Percentiles rank a stretch among this genome's conserved stretches.
These are phyloP conservation scores for Colletes gigas DNA, from an alignment of 1,140 invertebrate species.

Conservation along the genomic window DNA sequence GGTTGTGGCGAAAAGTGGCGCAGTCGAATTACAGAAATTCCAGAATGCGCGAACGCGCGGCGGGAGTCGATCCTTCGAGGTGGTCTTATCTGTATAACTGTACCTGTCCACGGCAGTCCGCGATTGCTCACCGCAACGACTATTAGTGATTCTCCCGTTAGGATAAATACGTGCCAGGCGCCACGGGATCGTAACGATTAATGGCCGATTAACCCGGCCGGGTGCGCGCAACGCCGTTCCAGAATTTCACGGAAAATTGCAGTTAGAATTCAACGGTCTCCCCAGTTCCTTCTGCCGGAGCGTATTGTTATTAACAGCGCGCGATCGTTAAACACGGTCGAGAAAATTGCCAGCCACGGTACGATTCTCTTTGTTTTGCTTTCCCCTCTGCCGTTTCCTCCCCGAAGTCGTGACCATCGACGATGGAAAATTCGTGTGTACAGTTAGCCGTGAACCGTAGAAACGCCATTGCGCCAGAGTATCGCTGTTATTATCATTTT, in stretches of 20 bases:
- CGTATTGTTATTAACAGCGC: slow-evolving; percentile 9
- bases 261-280: slow-evolving; percentile 22
- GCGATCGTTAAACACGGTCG: background rate
- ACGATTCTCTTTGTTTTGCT: background rate
- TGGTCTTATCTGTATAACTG: slow-evolving; percentile 64
- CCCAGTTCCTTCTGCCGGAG: background rate
- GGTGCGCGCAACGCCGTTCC: slow-evolving; percentile 14
- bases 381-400: background rate
- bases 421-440: slow-evolving; percentile 1
- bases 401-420: background rate
- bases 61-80: slow-evolving; percentile 39
- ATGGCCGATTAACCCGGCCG: slow-evolving; percentile 58
- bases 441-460: background rate
- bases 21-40: slow-evolving; percentile 37
- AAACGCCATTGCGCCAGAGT: background rate
- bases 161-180: slow-evolving; percentile 69
- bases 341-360: background rate
- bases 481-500: background rate
- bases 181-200: slow-evolving; percentile 65
- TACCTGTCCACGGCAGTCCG: slow-evolving; percentile 57
- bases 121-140: slow-evolving; percentile 50
- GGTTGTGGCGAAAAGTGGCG: background rate
- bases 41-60: slow-evolving; percentile 11
- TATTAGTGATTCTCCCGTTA: slow-evolving; percentile 73
- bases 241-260: slow-evolving; percentile 51